Evolutionary conservation across 2,888 invertebrate species (phyloP).

Genomic region (Tuta absoluta): DNA sequence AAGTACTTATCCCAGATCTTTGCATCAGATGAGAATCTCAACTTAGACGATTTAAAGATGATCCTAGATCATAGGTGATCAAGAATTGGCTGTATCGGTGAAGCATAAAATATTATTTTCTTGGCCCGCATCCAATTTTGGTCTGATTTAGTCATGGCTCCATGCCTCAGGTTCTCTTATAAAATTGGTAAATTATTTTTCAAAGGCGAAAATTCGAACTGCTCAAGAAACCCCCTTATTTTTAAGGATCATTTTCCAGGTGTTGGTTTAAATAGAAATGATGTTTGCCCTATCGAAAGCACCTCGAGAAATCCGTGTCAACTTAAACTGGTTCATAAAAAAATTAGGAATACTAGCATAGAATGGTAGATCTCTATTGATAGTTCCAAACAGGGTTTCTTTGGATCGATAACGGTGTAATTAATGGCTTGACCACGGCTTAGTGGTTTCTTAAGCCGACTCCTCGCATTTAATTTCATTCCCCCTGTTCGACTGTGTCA

Average conservation of each 20-base stretch:
- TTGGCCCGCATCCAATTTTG: constrained; percentile 26
- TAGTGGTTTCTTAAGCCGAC: constrained; percentile 51
- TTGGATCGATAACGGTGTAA: constrained; percentile 48
- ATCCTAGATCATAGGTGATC: constrained; percentile 20
- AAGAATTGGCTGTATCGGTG: constrained; percentile 4
- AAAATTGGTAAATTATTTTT: not conserved
- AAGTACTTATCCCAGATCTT: too few relatives aligned
- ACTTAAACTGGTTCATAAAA: too few relatives aligned
- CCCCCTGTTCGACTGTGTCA: constrained; percentile 55
- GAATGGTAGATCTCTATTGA: too few relatives aligned
- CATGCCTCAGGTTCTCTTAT: not conserved
- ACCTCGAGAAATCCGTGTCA: too few relatives aligned
- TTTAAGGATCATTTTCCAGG: not conserved
- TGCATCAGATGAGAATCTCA: not conserved
- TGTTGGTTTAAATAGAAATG: too few relatives aligned
- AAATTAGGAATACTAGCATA: too few relatives aligned
- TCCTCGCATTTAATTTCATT: constrained; percentile 65
- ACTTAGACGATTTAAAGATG: constrained; percentile 23
- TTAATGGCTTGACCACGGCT: constrained; percentile 53
- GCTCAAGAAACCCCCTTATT: not conserved
- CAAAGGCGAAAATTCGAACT: not conserved
- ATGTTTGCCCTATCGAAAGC: too few relatives aligned
- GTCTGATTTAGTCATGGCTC: constrained; percentile 5
- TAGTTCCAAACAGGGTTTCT: constrained; percentile 28
- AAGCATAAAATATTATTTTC: constrained; percentile 29